phyloP scores from a whole-genome alignment of 2,888 invertebrate genomes.

The Epistrophe grossulariae region DNA sequence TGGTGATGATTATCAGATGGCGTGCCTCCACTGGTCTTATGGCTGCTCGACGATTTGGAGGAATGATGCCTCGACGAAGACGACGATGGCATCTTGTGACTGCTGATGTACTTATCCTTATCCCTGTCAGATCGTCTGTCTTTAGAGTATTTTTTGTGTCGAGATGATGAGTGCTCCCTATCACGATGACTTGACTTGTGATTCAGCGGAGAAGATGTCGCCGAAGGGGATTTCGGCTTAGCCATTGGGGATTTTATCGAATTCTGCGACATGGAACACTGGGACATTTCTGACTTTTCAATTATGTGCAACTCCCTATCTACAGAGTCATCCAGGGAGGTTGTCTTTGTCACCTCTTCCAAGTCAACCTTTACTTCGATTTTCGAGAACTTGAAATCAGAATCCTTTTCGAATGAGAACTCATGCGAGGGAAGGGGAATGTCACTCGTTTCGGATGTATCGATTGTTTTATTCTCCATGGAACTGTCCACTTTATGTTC shows the following conservation, averaged over 20 bases:
- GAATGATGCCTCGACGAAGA: constrained; percentile 61
- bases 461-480: constrained; percentile 45
- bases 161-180: constrained; percentile 76
- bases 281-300: constrained; percentile 68
- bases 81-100: constrained; percentile 61
- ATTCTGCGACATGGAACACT: constrained; percentile 63
- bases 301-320: constrained; percentile 65
- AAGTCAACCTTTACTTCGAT: constrained; percentile 63
- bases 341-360: constrained; percentile 59
- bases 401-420: constrained; percentile 59
- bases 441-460: constrained; percentile 41
- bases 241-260: constrained; percentile 41
- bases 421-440: constrained; percentile 58
- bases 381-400: constrained; percentile 66
- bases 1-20: constrained; percentile 63
- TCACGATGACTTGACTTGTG: constrained; percentile 59
- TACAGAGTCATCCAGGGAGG: constrained; percentile 57
- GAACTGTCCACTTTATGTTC: constrained; percentile 47
- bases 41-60: constrained; percentile 77
- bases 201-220: constrained; percentile 45
- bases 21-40: constrained; percentile 53
- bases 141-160: constrained; percentile 79
- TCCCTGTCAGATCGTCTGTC: constrained; percentile 62
- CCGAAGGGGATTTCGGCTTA: constrained; percentile 54
- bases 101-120: constrained; percentile 75